Percentiles rank a stretch among this genome's conserved stretches.
Conservation (phyloP, 2,113 vertebrate genomes). For the Nesogale talazaci region DNA sequence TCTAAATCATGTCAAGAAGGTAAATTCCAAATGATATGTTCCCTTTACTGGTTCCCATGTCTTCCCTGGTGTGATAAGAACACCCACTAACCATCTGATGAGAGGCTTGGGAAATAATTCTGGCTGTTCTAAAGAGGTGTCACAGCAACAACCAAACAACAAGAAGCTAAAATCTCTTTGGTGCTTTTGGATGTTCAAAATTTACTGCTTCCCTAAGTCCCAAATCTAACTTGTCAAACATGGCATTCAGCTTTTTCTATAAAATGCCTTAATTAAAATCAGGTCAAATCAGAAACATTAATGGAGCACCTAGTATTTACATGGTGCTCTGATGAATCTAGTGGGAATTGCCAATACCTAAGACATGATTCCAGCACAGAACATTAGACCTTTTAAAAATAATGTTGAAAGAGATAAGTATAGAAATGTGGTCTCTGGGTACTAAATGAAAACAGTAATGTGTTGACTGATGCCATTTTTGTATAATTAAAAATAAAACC, state of each 20-base stretch:
- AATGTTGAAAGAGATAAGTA: background rate
- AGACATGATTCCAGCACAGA: background rate
- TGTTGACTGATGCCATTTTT: background rate
- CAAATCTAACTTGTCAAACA: background rate
- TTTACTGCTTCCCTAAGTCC: background rate
- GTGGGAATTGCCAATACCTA: background rate
- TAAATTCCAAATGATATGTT: background rate
- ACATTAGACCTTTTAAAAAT: background rate
- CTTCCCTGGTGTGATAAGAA: background rate
- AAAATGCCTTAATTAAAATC: background rate
- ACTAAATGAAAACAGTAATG: too few relatives aligned
- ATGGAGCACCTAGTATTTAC: too few relatives aligned
- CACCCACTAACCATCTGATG: background rate
- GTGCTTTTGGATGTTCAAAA: background rate
- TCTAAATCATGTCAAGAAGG: background rate
- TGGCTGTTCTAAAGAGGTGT: slow-evolving; percentile 1
- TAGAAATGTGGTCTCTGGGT: background rate
- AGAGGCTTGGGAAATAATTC: slow-evolving; percentile 28
- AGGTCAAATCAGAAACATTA: background rate
- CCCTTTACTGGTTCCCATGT: background rate
- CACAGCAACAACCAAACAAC: background rate
- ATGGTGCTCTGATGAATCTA: background rate
- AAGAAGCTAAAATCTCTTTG: background rate
- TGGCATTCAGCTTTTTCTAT: background rate
- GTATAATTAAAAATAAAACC: background rate